Evolutionary conservation across 2,797 vertebrate species (phyloP), one percentile per base, ranked within the genome.

Genomic region (Sitta carolinensis): DNA sequence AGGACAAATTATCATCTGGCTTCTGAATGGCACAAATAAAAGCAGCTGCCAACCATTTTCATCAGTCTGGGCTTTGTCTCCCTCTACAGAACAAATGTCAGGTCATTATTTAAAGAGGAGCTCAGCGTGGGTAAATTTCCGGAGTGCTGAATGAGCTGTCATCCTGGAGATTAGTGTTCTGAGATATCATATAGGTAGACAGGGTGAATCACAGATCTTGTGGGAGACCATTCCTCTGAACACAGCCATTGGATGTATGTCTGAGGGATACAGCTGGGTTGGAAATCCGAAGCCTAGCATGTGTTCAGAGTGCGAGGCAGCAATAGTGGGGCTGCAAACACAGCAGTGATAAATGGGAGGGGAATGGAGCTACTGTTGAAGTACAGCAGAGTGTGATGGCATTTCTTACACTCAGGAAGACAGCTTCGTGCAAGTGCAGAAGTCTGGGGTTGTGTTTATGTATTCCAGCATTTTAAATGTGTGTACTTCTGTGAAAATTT

Each of bases 41-140:
- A 96, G 92, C 94, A 94, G 95, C 92, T 95, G 95, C 94, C 96
- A 96, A 79, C 48, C 69, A 27, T 93, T 96, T 85, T 94, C 95
- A 93, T 95, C 96, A 87, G 80, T 70, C 89, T 79, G 92, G 91
- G 92, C 95, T 97, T 96, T 96, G 95, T 97, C 96, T 97, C 96
- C 95, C 95, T 96, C 96, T 97, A 94, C 89, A 96, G 95, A 96
- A 93, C 94, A 94, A 96, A 94, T 91, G 91, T 91, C 94, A 96
- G 89, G 92, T 96, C 91, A 94, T 96, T 96, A 95, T 91, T 96
- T 94, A 91, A 93, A 93, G 70, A 84, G 47, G 89, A 87, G 36
- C 57, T 93, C 63, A 59, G 80, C 3, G 2, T 69, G 85, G 73
- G 91, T 93, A 94, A 73, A 94, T 88, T 90, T 96, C 79, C 30